phyloP scores from a whole-genome alignment of 2,113 vertebrate genomes.

The Macaca fascicularis region DNA sequence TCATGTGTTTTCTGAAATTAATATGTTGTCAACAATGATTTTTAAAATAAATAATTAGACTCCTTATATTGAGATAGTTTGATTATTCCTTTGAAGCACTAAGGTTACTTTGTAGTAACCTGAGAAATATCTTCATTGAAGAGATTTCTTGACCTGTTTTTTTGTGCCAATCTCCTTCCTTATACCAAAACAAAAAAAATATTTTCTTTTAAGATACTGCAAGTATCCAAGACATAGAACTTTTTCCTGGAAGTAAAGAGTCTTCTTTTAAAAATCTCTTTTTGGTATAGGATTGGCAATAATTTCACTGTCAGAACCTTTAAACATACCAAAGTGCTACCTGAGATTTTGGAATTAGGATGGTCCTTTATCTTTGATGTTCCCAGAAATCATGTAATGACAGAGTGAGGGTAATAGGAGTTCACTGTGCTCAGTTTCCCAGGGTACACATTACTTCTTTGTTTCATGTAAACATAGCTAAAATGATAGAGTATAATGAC shows the following conservation, averaged over 20 bases:
- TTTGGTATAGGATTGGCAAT: not conserved
- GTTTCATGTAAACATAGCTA: slow-evolving; percentile 21
- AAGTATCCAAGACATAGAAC: not conserved
- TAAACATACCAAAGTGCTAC: not conserved
- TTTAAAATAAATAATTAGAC: not conserved
- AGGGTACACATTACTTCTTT: not conserved
- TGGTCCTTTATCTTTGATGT: not conserved
- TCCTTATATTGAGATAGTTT: not conserved
- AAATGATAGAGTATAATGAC: slow-evolving; percentile 18
- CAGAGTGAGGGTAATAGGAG: not conserved
- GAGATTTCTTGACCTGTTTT: not conserved
- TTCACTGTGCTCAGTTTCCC: not conserved
- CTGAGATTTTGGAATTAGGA: not conserved
- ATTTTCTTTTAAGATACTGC: not conserved
- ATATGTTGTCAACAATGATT: not conserved
- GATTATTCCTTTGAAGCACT: not conserved
- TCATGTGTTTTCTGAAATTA: not conserved
- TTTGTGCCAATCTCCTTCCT: not conserved
- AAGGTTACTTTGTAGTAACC: not conserved
- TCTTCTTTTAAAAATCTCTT: not conserved
- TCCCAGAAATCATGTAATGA: not conserved
- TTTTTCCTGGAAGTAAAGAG: not conserved
- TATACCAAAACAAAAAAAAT: not conserved
- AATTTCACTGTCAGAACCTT: not conserved
- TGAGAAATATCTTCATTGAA: not conserved